phyloP scores from a whole-genome alignment of 2,113 vertebrate species.

The Tupaia tana region DNA sequence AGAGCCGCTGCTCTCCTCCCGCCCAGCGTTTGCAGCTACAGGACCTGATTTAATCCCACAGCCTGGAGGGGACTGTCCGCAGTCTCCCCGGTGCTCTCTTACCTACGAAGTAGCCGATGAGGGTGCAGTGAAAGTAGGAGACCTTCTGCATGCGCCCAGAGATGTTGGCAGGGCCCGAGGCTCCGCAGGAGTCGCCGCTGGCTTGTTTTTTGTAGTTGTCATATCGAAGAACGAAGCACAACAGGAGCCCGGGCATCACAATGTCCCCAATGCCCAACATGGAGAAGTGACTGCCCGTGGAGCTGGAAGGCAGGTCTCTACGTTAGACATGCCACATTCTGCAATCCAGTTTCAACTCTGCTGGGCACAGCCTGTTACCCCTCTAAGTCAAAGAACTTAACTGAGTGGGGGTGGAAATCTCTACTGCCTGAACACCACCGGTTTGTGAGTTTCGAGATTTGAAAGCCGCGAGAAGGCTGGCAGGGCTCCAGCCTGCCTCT shows the following conservation, averaged over 20 bases:
- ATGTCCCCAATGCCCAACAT: constrained; percentile 99
- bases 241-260: constrained; percentile 98
- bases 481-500: not conserved
- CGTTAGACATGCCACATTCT: not conserved
- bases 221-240: constrained; percentile 98
- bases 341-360: not conserved
- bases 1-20: not conserved
- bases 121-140: constrained; percentile 99
- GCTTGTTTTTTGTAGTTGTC: constrained; percentile 99
- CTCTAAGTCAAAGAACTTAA: not conserved
- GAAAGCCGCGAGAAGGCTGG: not conserved
- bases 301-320: constrained; percentile 84
- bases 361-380: not conserved
- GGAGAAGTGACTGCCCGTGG: constrained; percentile 98
- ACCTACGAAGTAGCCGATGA: constrained; percentile 99
- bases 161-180: constrained; percentile 91
- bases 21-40: not conserved
- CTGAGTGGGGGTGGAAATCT: not conserved
- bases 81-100: constrained; percentile 78
- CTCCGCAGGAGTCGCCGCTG: constrained; percentile 89
- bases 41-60: not conserved
- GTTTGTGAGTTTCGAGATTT: not conserved
- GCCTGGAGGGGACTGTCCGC: not conserved
- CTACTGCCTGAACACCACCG: not conserved
- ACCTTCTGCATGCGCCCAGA: constrained; percentile 98